phyloP scores from a whole-genome alignment of 2,113 vertebrate genomes.

The Manacus vitellinus region DNA sequence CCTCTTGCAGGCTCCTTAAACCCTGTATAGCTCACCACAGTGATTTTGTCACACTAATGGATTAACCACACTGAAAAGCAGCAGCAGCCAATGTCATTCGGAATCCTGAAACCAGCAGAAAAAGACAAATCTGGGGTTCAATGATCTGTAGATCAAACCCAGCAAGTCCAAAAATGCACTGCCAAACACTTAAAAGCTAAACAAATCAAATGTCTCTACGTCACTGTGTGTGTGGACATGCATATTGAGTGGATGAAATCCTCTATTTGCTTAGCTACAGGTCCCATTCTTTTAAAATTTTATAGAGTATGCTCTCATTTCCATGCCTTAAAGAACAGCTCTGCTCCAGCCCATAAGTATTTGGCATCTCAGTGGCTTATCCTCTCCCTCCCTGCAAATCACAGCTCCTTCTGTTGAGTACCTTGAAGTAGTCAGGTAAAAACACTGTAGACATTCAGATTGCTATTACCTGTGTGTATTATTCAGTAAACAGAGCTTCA shows the following conservation, averaged over 20 bases:
- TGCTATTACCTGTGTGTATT: not conserved
- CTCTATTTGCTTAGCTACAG: not conserved
- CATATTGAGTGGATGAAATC: not conserved
- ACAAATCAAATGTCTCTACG: not conserved
- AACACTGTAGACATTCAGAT: not conserved
- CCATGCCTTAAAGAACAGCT: not conserved
- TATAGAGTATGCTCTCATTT: not conserved
- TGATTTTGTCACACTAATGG: not conserved
- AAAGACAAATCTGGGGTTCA: not conserved
- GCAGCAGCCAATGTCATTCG: not conserved
- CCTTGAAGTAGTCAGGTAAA: not conserved
- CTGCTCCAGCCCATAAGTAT: not conserved
- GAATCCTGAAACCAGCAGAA: not conserved
- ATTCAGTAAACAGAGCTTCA: not conserved
- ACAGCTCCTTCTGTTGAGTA: not conserved
- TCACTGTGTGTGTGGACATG: not conserved
- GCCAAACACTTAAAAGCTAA: not conserved
- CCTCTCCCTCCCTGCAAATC: not conserved
- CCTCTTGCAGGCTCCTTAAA: slow-evolving; percentile 56
- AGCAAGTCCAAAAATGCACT: not conserved
- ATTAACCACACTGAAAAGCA: not conserved
- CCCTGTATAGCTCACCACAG: not conserved
- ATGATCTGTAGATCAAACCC: not conserved
- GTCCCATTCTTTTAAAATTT: not conserved
- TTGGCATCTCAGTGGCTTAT: not conserved